Base-by-base conservation (phyloP, 2,113 vertebrate genomes). In the Laterallus jamaicensis region DNA sequence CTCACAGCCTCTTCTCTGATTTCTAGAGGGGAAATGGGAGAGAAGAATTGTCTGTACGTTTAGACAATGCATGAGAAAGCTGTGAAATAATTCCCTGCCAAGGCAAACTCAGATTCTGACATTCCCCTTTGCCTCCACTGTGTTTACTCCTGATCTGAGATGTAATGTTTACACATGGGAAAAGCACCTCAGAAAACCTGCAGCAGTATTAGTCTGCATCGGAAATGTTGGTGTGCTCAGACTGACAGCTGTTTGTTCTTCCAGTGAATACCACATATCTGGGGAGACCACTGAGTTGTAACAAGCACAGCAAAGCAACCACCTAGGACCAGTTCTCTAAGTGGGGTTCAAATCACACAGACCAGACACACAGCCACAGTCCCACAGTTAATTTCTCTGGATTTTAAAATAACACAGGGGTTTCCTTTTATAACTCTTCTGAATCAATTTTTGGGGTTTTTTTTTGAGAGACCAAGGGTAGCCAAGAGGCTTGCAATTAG, bases 1-100 rank as follows among this genome's bases (percentile, higher is more conserved):
- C 31, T 86, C 28, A 47, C 69, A 40, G 44, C 49, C 63, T 56
- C 47, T 31, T 88, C 64, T 73, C 37, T 93, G 35, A 7, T 86
- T 88, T 80, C 56, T 15, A 67, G 79, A 74, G 39, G 25, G 20
- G 37, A 94, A 94, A 94, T 11, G 25, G 47, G 42, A 88, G 74
- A 87, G 26, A 71, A 91, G 82, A 77, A 68, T 37, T 62, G 37
- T 59, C 44, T 74, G 37, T 64, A 25, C 87, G 59, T 94, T 91
- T 37, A 94, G 55, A 91, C 78, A 93, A 83, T 87, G 31, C 42
- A 80, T 15, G 13, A 93, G 90, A 93, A 88, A 93, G 82, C 75
- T 82, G 49, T 77, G 81, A 96, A 95, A 75, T 82, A 70, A 37
- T 92, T 95, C 54, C 39, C 58, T 89, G 83, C 80, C 94, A 93